A percentile compares a stretch with the other conserved stretches of the same genome.
These are phyloP conservation scores for Oscheius onirici DNA, from an alignment of 2,888 invertebrate species.

Conservation along the genomic window DNA sequence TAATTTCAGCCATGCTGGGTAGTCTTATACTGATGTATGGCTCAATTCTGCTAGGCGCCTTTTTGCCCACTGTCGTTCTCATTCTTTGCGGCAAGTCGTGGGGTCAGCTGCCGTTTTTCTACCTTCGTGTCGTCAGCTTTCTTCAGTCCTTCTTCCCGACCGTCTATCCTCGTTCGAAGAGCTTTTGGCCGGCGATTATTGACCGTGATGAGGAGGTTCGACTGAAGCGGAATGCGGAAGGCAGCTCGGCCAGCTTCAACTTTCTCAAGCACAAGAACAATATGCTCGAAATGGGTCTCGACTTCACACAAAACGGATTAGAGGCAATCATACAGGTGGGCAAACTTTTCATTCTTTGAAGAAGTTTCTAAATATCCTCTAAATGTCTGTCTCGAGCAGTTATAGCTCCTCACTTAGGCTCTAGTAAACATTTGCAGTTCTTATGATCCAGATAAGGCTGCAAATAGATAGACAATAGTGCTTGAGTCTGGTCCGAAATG, in stretches of 20 bases:
- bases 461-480: background rate
- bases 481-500: background rate
- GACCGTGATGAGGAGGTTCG: slow-evolving; percentile 17
- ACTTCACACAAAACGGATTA: slow-evolving; percentile 14
- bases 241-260: slow-evolving; percentile 17
- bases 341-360: too few species aligned
- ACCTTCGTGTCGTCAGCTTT: slow-evolving; percentile 45
- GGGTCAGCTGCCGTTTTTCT: slow-evolving; percentile 53
- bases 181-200: slow-evolving; percentile 29
- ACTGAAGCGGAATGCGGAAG: slow-evolving; percentile 12
- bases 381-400: too few species aligned
- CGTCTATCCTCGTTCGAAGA: slow-evolving; percentile 20
- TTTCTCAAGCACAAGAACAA: slow-evolving; percentile 1
- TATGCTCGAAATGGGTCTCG: slow-evolving; percentile 14
- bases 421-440: background rate
- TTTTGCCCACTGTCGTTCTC: slow-evolving; percentile 25
- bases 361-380: too few species aligned
- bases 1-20: slow-evolving; percentile 24
- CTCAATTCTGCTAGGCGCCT: slow-evolving; percentile 21
- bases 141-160: slow-evolving; percentile 51
- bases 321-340: slow-evolving; percentile 31
- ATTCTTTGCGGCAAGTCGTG: slow-evolving; percentile 36
- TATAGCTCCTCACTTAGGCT: background rate
- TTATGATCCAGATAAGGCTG: background rate
- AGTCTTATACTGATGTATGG: slow-evolving; percentile 23